Evolutionary conservation across 2,797 vertebrate genomes (phyloP).

Genomic region (Cyclura pinguis): DNA sequence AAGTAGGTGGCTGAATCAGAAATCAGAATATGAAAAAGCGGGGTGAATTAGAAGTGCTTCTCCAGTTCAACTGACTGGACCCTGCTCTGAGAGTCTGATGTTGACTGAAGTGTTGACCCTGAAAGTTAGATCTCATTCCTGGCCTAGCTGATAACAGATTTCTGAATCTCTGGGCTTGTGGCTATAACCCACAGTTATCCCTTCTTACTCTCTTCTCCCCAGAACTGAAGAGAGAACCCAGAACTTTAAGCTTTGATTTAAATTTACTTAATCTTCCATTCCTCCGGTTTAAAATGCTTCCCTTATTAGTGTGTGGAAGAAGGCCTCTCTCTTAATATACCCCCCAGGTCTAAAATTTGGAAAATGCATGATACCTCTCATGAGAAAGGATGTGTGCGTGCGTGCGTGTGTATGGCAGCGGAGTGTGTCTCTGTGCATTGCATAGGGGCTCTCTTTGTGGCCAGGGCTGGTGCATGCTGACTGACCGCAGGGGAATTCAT

Average conservation of each 20-base stretch:
- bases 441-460: conserved; percentile 19
- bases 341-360: neutral
- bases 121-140: neutral
- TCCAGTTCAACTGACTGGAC: neutral
- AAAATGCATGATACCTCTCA: neutral
- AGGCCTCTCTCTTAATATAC: neutral
- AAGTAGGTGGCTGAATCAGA: neutral
- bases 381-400: neutral
- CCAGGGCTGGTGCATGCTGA: conserved; percentile 29
- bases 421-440: neutral
- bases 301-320: neutral
- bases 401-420: neutral
- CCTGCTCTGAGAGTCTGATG: neutral
- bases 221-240: neutral
- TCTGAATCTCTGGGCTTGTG: conserved; percentile 5
- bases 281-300: neutral
- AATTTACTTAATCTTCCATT: neutral
- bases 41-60: conserved; percentile 6
- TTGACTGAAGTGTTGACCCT: neutral
- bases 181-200: neutral
- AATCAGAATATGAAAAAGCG: neutral
- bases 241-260: conserved; percentile 6
- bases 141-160: neutral
- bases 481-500: conserved; percentile 61
- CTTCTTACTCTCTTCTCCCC: neutral